Base-by-base conservation (phyloP, 1,140 invertebrate species). In the Drosophila kohkoa region DNA sequence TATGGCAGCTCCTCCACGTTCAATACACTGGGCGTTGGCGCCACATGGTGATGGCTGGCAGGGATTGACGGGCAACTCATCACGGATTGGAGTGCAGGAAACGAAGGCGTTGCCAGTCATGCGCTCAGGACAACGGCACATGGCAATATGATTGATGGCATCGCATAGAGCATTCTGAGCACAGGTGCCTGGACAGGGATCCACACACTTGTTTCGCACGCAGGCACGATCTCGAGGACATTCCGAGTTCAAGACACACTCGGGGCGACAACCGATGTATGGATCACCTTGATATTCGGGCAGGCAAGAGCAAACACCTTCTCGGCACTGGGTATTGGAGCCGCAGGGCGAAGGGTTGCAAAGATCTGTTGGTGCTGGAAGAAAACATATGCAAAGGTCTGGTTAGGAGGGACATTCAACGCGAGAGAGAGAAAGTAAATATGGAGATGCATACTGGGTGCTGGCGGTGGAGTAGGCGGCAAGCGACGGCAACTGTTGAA, bases 131-230 rank as follows among this genome's bases (percentile, higher is more conserved):
- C 96, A 97, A 58, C 94, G 94, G 82, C 97, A 97, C 66, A 96
- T 95, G 2, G 96, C 95, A 28, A 95, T 94, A 72, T 97, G 96
- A 88, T 96, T 96, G n/a, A 95, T 92, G 0, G 97, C 96, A 46
- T 94, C 94, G 86, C 97, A 97, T 57, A 95, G 94, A 0, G 97
- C 96, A 92, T 96, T 96, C 38, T 95, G 90, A 1, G 96, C 97
- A 92, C 97, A 98, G 1, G 95, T 95, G 63, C 95, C 96, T 15
- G 95, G 94, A 71, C 97, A 97, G 6, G 96, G 96, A 93, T 97
- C 95, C 16, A 95, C 92, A 81, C 97, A 98, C 93, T 97, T 97
- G 78, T 97, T 96, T 83, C 96, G 96, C 30, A 96, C 93, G 82
- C 97, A 98, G 3, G 96, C 96, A 77, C 94, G 95, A 52, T 94